These are phyloP conservation scores for Eulithis prunata DNA, from an alignment of 2,888 invertebrate genomes.

Conservation along the genomic window DNA sequence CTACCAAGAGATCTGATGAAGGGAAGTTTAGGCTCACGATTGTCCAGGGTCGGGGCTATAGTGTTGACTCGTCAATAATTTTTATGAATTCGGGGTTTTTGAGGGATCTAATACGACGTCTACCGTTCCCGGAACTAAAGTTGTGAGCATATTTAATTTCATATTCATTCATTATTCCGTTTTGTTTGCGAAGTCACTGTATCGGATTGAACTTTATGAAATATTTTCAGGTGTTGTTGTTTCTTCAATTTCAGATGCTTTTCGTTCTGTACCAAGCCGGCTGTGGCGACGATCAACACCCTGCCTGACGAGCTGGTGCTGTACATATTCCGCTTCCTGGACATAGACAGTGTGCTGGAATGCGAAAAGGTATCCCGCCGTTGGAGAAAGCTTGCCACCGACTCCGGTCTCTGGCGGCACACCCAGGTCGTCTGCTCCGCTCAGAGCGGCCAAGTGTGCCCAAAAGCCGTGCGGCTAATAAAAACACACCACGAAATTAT, in stretches of 20 bases:
- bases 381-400: slow-evolving; percentile 67
- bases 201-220: neutral
- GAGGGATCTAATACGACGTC: no score
- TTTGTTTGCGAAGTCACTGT: neutral
- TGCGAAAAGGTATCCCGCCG: slow-evolving; percentile 69
- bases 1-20: no score
- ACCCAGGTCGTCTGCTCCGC: slow-evolving; percentile 68
- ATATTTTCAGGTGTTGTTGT: neutral
- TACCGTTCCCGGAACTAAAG: no score
- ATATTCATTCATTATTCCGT: neutral
- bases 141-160: neutral
- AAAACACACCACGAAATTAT: slow-evolving; percentile 62
- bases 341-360: slow-evolving; percentile 61
- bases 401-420: slow-evolving; percentile 64
- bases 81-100: no score
- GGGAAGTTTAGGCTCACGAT: no score
- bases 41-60: no score
- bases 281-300: slow-evolving; percentile 48
- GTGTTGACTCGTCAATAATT: no score
- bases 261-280: slow-evolving; percentile 37
- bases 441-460: slow-evolving; percentile 66
- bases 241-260: slow-evolving; percentile 31
- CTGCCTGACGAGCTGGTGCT: slow-evolving; percentile 75
- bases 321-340: slow-evolving; percentile 67
- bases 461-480: slow-evolving; percentile 62